Conservation (phyloP, 2,113 vertebrate species). For the Falcunculus frontatus region DNA sequence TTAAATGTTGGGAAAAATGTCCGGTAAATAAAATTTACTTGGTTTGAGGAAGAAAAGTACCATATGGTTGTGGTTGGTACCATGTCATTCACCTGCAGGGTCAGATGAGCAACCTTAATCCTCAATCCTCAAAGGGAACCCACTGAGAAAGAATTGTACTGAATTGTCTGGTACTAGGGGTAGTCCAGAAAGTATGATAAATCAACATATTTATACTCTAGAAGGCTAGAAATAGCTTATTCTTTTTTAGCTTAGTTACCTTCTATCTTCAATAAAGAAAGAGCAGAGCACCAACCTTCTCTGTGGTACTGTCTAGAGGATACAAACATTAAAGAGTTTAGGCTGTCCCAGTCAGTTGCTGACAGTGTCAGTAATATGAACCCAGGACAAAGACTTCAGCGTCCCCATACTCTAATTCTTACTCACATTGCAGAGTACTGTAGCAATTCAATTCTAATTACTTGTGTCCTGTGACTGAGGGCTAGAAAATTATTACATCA, state of each 20-base stretch:
- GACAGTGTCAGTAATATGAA: neutral
- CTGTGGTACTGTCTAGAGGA: neutral
- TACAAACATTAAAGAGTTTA: neutral
- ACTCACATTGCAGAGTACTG: neutral
- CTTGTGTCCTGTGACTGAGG: neutral
- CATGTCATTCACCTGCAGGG: neutral
- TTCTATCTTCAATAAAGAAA: too few species aligned
- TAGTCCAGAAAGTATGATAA: neutral
- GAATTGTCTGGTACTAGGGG: neutral
- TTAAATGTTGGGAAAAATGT: fast-evolving
- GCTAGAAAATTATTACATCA: neutral
- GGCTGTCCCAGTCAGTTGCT: neutral
- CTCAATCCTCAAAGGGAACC: neutral
- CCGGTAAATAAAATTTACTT: neutral
- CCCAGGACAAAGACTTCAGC: neutral
- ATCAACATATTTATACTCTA: neutral
- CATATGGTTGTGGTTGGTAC: neutral
- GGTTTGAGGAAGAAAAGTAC: neutral
- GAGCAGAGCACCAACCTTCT: neutral
- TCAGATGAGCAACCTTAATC: neutral
- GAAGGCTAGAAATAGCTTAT: neutral
- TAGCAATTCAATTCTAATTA: neutral
- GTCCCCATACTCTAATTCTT: neutral
- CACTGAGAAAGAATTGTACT: neutral
- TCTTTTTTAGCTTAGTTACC: neutral